phyloP scores from a whole-genome alignment of 2,888 invertebrate genomes.

The Lamellibrachia columna region DNA sequence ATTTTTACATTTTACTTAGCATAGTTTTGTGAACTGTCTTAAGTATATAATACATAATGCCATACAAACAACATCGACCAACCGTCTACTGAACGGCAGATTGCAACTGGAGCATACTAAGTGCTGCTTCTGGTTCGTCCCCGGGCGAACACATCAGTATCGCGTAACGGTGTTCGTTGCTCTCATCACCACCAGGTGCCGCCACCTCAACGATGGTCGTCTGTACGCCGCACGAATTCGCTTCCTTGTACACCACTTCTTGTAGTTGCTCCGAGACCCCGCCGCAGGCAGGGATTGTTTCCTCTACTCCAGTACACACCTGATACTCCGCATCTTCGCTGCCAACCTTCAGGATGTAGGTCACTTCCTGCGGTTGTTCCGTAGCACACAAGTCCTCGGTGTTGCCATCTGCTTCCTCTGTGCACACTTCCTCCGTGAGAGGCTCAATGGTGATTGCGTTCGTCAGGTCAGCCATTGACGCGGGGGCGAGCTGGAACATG shows the following conservation, averaged over 20 bases:
- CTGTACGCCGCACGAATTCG: conserved; percentile 13
- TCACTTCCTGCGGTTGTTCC: conserved; percentile 21
- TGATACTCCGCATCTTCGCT: conserved; percentile 16
- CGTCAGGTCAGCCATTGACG: background rate
- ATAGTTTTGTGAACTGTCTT: background rate
- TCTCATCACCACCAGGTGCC: conserved; percentile 23
- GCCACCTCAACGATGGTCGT: conserved; percentile 32
- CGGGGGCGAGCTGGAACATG: background rate
- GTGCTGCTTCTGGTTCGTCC: conserved; percentile 35
- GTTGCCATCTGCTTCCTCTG: background rate
- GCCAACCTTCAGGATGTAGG: conserved; percentile 24
- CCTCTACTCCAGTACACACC: background rate
- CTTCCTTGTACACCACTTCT: conserved; percentile 18
- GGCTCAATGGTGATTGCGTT: conserved; percentile 2
- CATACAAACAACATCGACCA: background rate
- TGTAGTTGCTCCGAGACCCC: background rate
- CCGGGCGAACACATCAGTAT: conserved; percentile 31
- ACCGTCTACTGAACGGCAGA: conserved; percentile 13
- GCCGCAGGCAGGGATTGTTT: background rate
- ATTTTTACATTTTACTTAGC: background rate
- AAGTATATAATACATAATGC: background rate
- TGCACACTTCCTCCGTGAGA: conserved; percentile 17
- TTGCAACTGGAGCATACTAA: conserved; percentile 36
- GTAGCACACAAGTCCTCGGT: background rate
- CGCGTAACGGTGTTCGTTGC: conserved; percentile 27